A percentile compares a stretch with the other conserved stretches of the same genome.
Conservation (phyloP, 1,140 invertebrate genomes). For the Listronotus bonariensis region DNA sequence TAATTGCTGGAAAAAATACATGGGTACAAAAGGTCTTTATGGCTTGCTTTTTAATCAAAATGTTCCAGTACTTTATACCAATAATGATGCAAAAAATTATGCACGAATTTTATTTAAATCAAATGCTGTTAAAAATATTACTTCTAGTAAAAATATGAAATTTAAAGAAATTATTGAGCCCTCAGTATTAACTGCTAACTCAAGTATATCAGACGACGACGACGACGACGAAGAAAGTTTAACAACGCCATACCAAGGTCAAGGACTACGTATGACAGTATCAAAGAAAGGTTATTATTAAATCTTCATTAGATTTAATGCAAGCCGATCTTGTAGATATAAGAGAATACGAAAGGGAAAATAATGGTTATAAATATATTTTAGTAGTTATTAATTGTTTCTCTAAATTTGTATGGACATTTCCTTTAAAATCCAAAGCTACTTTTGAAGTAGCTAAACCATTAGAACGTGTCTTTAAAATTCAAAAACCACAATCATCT, state of each 20-base stretch:
- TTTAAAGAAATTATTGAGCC: slow-evolving; percentile 1
- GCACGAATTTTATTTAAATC: background rate
- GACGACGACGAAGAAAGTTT: too few species aligned
- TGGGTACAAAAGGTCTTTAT: too few species aligned
- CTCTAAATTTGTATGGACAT: too few species aligned
- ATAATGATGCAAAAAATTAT: slow-evolving; percentile 2
- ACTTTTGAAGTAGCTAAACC: too few species aligned
- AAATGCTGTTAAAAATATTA: background rate
- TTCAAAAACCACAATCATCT: slow-evolving; percentile 38
- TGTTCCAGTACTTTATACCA: background rate
- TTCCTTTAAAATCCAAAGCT: too few species aligned
- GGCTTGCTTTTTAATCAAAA: slow-evolving; percentile 1
- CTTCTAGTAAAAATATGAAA: background rate
- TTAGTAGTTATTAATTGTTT: too few species aligned
- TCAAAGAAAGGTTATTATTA: background rate
- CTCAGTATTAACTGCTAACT: background rate
- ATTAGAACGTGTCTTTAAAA: background rate
- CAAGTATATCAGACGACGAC: background rate
- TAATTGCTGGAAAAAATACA: too few species aligned
- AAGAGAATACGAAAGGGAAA: background rate
- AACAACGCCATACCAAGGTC: background rate
- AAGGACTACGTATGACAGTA: background rate
- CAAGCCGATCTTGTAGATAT: slow-evolving; percentile 1
- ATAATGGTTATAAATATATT: background rate
- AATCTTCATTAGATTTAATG: slow-evolving; percentile 1